Conservation (phyloP, 1,140 invertebrate species). For the Catajapyx aquilonaris region DNA sequence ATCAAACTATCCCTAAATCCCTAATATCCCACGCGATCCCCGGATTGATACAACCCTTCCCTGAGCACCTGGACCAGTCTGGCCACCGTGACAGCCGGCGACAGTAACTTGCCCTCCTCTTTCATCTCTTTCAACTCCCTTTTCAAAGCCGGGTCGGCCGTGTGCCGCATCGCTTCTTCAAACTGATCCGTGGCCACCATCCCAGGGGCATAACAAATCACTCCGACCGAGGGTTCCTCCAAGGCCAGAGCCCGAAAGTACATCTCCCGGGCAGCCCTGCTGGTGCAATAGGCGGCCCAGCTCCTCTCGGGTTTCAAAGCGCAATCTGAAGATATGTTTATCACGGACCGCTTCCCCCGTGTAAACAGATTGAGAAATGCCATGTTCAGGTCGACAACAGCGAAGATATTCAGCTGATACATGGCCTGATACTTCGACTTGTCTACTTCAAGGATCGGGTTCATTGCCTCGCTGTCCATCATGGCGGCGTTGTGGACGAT, state of each 20-base stretch:
- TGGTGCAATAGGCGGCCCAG: neutral
- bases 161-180: neutral
- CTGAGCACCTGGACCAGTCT: neutral
- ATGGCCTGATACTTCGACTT: conserved; percentile 35
- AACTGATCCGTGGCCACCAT: neutral
- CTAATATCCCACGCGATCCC: neutral
- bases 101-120: neutral
- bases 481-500: conserved; percentile 82
- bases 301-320: conserved; percentile 41
- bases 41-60: neutral
- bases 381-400: conserved; percentile 46
- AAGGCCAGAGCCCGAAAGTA: neutral
- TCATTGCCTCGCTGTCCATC: conserved; percentile 46
- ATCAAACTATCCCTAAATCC: neutral
- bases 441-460: conserved; percentile 33
- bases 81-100: neutral
- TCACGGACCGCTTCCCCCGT: conserved; percentile 30
- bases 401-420: conserved; percentile 56
- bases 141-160: neutral
- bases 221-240: neutral
- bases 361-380: conserved; percentile 41
- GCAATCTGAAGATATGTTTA: conserved; percentile 75
- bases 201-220: neutral
- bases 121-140: neutral
- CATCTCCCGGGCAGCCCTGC: neutral